Evolutionary conservation across 64 coral and sea anemone genomes (phyloP).

Genomic region (Exaiptasia diaphana): DNA sequence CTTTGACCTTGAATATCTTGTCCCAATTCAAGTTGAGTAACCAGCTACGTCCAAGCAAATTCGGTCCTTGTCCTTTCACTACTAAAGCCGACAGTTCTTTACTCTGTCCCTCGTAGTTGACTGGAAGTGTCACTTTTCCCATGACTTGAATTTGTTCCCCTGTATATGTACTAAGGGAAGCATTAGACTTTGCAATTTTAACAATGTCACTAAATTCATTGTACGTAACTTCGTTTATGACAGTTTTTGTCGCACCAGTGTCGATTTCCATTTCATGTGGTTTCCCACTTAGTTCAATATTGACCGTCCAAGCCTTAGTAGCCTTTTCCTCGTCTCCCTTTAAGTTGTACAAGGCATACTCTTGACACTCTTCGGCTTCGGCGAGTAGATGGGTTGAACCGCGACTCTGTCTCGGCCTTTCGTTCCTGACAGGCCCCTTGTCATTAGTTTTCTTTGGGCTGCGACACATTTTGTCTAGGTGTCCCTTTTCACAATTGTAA

Average conservation of each 20-base stretch:
- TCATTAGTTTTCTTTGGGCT: constrained; percentile 8
- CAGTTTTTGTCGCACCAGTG: constrained; percentile 35
- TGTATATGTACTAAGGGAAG: constrained; percentile 15
- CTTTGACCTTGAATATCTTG: too few relatives aligned
- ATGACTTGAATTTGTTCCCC: constrained; percentile 39
- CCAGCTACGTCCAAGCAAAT: too few relatives aligned
- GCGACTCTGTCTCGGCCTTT: neutral
- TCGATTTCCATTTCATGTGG: constrained; percentile 57
- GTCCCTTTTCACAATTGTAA: constrained; percentile 56
- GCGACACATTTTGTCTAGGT: constrained; percentile 14
- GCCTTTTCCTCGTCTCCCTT: neutral
- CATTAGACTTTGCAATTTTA: neutral
- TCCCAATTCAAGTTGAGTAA: too few relatives aligned
- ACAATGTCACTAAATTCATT: neutral
- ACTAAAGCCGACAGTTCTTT: constrained; percentile 13
- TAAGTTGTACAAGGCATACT: neutral
- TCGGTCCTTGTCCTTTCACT: neutral
- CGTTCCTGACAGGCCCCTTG: too few relatives aligned
- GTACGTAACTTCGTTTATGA: constrained; percentile 5
- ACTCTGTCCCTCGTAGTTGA: constrained; percentile 5
- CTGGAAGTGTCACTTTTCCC: neutral
- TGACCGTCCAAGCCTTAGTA: constrained; percentile 1
- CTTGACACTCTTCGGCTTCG: neutral
- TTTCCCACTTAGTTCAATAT: constrained; percentile 19
- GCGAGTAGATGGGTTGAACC: neutral